Evolutionary conservation across 2,113 vertebrate genomes (phyloP).

Genomic region (Formicarius rufipectus): DNA sequence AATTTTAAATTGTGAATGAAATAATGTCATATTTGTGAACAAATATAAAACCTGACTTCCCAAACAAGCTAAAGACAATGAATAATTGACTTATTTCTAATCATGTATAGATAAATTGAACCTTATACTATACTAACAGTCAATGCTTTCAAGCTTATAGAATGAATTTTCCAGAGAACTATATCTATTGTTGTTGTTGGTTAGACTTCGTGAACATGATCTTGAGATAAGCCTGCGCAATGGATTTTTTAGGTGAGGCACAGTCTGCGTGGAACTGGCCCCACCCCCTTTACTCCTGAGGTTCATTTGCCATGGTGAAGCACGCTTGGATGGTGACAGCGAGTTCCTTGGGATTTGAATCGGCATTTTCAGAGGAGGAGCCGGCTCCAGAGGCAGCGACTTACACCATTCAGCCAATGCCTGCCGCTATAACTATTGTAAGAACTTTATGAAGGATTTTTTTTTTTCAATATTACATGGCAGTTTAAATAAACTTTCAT

Average conservation of each 20-base stretch:
- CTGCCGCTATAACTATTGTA: not conserved
- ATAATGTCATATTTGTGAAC: not conserved
- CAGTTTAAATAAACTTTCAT: not conserved
- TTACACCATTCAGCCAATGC: no score
- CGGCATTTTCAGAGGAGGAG: no score
- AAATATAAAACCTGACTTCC: not conserved
- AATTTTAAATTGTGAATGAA: not conserved
- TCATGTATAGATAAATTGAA: not conserved
- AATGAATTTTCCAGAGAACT: not conserved
- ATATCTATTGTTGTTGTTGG: no score
- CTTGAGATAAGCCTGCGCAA: no score
- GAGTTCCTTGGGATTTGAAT: no score
- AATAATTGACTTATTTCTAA: not conserved
- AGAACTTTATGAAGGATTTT: not conserved
- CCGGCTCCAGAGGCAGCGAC: no score
- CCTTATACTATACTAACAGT: not conserved
- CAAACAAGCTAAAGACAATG: not conserved
- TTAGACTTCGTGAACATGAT: no score
- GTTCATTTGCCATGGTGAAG: no score
- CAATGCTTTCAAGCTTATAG: not conserved
- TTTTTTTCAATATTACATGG: not conserved
- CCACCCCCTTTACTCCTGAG: no score
- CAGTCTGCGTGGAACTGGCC: no score
- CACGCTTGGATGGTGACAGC: no score
- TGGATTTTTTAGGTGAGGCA: no score